Conservation (phyloP, 1,140 invertebrate species). For the Acromyrmex echinatior region DNA sequence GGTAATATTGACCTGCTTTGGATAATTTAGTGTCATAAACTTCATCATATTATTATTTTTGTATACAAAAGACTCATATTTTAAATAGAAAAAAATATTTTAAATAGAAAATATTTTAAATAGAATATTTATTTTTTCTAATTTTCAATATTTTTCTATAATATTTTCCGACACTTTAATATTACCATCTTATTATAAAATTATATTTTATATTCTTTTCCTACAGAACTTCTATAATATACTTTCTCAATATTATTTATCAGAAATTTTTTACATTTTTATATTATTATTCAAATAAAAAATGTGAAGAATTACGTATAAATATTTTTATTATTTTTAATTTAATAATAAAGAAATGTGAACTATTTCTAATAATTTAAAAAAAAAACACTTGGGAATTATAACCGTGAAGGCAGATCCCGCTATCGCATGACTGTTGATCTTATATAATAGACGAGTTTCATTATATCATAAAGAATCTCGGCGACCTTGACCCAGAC, state of each 20-base stretch:
- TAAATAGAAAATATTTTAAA: not conserved
- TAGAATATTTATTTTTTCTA: not conserved
- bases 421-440: not conserved
- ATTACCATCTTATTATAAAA: not conserved
- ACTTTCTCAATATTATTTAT: not conserved
- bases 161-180: not conserved
- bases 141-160: not conserved
- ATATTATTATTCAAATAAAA: not conserved
- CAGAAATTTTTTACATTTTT: slow-evolving; percentile 6
- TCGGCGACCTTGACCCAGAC: slow-evolving; percentile 71
- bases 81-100: not conserved
- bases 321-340: not conserved
- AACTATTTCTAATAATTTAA: slow-evolving; percentile 4
- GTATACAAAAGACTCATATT: not conserved
- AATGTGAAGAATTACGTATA: no score
- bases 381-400: not conserved
- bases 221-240: not conserved
- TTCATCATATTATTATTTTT: not conserved
- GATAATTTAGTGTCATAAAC: not conserved
- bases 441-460: not conserved
- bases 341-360: slow-evolving; percentile 4
- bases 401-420: not conserved
- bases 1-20: not conserved
- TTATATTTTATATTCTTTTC: not conserved
- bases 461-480: slow-evolving; percentile 16